Evolutionary conservation across 2,888 invertebrate species (phyloP).

Genomic region (Philereme vetulata): DNA sequence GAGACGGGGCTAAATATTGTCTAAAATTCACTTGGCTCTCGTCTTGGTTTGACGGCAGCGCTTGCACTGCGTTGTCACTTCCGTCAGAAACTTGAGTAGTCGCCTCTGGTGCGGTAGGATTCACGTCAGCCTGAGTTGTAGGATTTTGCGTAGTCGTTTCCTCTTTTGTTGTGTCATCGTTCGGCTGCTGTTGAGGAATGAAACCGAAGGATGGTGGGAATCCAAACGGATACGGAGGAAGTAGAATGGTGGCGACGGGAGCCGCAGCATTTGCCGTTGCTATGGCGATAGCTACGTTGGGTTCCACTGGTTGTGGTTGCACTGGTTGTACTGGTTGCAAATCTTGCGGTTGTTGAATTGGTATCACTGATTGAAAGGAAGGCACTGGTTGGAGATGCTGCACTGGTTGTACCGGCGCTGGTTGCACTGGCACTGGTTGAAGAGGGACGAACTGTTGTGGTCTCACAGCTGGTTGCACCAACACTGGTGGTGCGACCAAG

Average conservation of each 20-base stretch:
- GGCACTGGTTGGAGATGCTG: constrained; percentile 38
- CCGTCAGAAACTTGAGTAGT: constrained; percentile 64
- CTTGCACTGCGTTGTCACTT: constrained; percentile 66
- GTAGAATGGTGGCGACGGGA: constrained; percentile 71
- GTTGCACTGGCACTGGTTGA: constrained; percentile 22
- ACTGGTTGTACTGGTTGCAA: constrained; percentile 39
- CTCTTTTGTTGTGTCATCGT: constrained; percentile 56
- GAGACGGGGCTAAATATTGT: constrained; percentile 55
- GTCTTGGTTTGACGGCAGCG: constrained; percentile 66
- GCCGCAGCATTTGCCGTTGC: constrained; percentile 76
- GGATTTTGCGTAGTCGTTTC: constrained; percentile 54
- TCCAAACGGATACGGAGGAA: constrained; percentile 75
- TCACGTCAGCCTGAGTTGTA: constrained; percentile 52
- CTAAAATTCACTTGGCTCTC: constrained; percentile 54
- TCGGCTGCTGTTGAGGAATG: constrained; percentile 56
- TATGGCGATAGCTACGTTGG: constrained; percentile 72
- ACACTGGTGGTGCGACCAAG: constrained; percentile 54
- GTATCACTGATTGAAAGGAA: constrained; percentile 27
- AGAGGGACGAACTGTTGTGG: constrained; percentile 25
- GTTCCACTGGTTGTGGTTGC: constrained; percentile 52
- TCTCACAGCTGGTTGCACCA: constrained; percentile 37
- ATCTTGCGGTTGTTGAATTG: constrained; percentile 35
- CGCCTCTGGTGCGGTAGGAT: constrained; percentile 56
- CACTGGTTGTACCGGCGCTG: constrained; percentile 9
- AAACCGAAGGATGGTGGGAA: constrained; percentile 66